A percentile compares a stretch with the other conserved stretches of the same genome.
Conservation (phyloP, 2,797 vertebrate species). For the Melanotaenia trifasciata region DNA sequence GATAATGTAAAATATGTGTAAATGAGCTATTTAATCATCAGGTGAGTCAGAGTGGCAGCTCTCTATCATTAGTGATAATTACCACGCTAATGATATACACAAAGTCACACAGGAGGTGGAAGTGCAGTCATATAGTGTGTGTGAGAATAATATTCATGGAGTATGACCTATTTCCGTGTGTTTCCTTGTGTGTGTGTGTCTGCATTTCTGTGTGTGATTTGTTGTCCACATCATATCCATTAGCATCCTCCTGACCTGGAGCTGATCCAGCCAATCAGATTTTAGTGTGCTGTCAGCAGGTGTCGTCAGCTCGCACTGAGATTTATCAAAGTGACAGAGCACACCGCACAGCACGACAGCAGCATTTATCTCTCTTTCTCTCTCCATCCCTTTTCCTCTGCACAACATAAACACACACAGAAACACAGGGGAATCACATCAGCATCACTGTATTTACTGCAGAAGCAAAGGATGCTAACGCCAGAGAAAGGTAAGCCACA, state of each 20-base stretch:
- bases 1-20: slow-evolving; percentile 37
- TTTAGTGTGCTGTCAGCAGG: slow-evolving; percentile 80
- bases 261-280: slow-evolving; percentile 80
- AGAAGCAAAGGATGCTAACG: slow-evolving; percentile 33
- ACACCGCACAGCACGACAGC: slow-evolving; percentile 74
- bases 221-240: slow-evolving; percentile 79
- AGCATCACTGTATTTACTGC: slow-evolving; percentile 44
- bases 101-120: slow-evolving; percentile 42
- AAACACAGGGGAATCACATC: slow-evolving; percentile 35
- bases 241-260: slow-evolving; percentile 77
- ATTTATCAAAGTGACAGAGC: slow-evolving; percentile 84
- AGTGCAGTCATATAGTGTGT: slow-evolving; percentile 27
- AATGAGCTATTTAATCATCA: slow-evolving; percentile 53
- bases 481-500: slow-evolving; percentile 19
- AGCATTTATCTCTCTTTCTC: slow-evolving; percentile 76
- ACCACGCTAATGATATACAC: slow-evolving; percentile 58
- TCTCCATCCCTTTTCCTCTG: slow-evolving; percentile 21
- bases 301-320: slow-evolving; percentile 81
- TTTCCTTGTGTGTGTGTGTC: slow-evolving; percentile 29
- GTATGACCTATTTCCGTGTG: slow-evolving; percentile 37
- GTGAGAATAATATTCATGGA: slow-evolving; percentile 26
- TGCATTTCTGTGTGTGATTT: slow-evolving; percentile 52
- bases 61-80: slow-evolving; percentile 60
- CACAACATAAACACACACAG: slow-evolving; percentile 13
- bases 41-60: slow-evolving; percentile 46